phyloP scores from a whole-genome alignment of 2,888 invertebrate genomes.

The Sicus ferrugineus region DNA sequence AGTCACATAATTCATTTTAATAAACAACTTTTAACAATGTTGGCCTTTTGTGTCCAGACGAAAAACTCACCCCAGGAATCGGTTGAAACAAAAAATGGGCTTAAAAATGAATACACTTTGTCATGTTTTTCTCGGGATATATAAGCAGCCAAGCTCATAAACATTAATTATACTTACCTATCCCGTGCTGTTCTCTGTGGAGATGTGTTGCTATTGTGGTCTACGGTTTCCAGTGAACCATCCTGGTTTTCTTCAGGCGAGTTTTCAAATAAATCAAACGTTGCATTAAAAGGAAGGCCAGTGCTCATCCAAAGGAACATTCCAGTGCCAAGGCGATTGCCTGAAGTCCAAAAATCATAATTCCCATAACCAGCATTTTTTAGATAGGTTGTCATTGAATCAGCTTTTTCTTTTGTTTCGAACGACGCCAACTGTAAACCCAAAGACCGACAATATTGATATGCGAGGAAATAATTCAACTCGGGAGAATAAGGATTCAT shows the following conservation, averaged over 20 bases:
- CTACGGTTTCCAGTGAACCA: constrained; percentile 67
- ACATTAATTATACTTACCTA: constrained; percentile 63
- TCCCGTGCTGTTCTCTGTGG: constrained; percentile 81
- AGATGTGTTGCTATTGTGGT: constrained; percentile 77
- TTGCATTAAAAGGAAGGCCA: constrained; percentile 85
- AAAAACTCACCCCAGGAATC: too few relatives aligned
- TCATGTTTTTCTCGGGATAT: too few relatives aligned
- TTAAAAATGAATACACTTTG: too few relatives aligned
- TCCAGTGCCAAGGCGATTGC: constrained; percentile 84
- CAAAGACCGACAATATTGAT: constrained; percentile 86
- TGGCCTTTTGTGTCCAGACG: too few relatives aligned
- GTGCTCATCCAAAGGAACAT: constrained; percentile 93
- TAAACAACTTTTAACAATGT: too few relatives aligned
- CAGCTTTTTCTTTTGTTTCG: constrained; percentile 86
- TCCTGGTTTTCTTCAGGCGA: constrained; percentile 65
- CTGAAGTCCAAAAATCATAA: constrained; percentile 89
- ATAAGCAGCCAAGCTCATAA: too few relatives aligned
- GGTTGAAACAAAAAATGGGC: too few relatives aligned
- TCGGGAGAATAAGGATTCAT: constrained; percentile 89
- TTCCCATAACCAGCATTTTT: constrained; percentile 85
- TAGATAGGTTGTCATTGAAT: constrained; percentile 82
- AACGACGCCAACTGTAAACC: constrained; percentile 86
- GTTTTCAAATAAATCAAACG: constrained; percentile 83
- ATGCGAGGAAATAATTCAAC: constrained; percentile 85
- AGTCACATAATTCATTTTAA: too few relatives aligned